Evolutionary conservation across 1,140 invertebrate genomes (phyloP), one percentile per base, ranked within the genome.

Genomic region (Orchesella cincta): DNA sequence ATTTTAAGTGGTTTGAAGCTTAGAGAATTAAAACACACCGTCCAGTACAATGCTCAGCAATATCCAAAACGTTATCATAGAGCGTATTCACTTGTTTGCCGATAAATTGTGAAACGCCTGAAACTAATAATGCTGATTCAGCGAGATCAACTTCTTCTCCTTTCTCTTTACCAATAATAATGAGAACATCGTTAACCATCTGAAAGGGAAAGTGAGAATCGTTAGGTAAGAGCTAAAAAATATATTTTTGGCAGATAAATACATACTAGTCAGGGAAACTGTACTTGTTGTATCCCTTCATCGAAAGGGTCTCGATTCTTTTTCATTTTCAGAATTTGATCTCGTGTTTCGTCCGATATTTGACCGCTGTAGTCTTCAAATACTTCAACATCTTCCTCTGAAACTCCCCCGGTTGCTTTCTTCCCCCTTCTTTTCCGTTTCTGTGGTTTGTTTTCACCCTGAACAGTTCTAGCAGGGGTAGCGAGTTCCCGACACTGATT

Each of bases 221-320:
- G 23, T 62, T 62, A 18, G 16, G 12, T 31, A 67, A 31, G 3
- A 33, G 29, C 28, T n/a, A 5, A 31, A 67, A 8, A 46, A 46
- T 8, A 8, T 18, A 46, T 46, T 46, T 67, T 31, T 29, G 29
- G 1, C 23, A 14, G 12, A 57, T 57, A 33, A 67, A 33, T 12
- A 67, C 1, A 67, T 5, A n/a, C 16, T 62, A n/a, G 54, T n/a
- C 39, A 46, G 39, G 54, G 54, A n/a, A 62, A 67, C 62, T 73
- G 16, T 64, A 73, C 71, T 5, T 35, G 2, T 46, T 73, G 71
- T 20, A 46, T 36, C 14, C 39, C 71, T 39, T n/a, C 33, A 46
- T 73, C 71, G 29, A 73, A 73, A 46, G 71, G 71, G 23, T 73
- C 34, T 26, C 3, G 8, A 46, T 23, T 73, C 39, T 73, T 73